A percentile compares a stretch with the other conserved stretches of the same genome.
These are phyloP conservation scores for Olivierus martensii DNA, from an alignment of 1,140 invertebrate species.

Conservation along the genomic window DNA sequence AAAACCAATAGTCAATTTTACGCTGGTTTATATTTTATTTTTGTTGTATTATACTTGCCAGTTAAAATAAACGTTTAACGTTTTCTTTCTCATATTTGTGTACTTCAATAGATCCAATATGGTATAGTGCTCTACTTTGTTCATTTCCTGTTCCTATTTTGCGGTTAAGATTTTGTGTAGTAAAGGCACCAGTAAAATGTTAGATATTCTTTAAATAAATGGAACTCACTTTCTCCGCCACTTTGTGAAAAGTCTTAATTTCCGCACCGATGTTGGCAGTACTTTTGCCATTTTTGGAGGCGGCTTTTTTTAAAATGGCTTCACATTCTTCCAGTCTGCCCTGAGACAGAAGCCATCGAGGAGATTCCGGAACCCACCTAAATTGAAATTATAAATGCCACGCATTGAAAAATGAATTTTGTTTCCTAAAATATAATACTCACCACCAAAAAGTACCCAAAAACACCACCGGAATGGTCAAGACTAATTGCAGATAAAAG, in stretches of 20 bases:
- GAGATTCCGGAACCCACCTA: constrained; percentile 63
- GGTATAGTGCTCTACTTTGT: neutral
- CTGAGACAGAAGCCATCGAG: constrained; percentile 62
- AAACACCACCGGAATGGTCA: constrained; percentile 33
- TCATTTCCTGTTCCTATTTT: too few relatives aligned
- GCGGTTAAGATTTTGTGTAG: too few relatives aligned
- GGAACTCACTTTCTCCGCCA: too few relatives aligned
- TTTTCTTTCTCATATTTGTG: constrained; percentile 51
- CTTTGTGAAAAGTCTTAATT: neutral
- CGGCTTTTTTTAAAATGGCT: constrained; percentile 48
- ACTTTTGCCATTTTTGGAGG: constrained; percentile 46
- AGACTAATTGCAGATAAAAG: constrained; percentile 52
- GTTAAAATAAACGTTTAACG: constrained; percentile 57
- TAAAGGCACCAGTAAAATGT: too few relatives aligned
- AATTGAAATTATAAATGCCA: too few relatives aligned
- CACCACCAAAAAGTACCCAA: neutral
- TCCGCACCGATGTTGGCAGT: neutral
- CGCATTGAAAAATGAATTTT: too few relatives aligned
- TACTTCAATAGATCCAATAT: constrained; percentile 54
- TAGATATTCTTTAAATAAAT: too few relatives aligned
- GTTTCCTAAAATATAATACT: neutral
- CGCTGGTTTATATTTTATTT: too few relatives aligned
- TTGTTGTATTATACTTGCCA: too few relatives aligned
- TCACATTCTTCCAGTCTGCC: constrained; percentile 52
- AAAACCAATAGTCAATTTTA: too few relatives aligned